Percentiles rank a stretch among this genome's conserved stretches.
Conservation (phyloP, 2,113 vertebrate genomes). For the Glaucidium brasilianum region DNA sequence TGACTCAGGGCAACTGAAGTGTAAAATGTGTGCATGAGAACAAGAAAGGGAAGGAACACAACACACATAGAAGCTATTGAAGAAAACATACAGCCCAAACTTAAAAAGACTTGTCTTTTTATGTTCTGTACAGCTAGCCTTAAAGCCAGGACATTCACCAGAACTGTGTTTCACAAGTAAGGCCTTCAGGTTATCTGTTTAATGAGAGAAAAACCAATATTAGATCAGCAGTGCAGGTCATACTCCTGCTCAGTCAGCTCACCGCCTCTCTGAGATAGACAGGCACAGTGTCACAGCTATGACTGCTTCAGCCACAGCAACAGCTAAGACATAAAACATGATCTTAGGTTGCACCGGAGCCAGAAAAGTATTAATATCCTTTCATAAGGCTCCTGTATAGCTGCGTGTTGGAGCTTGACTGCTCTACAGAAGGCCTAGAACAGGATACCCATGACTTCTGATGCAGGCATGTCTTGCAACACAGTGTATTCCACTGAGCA, state of each 20-base stretch:
- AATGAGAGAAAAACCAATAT: background rate
- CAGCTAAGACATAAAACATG: background rate
- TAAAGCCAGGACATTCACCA: background rate
- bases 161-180: background rate
- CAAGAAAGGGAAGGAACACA: background rate
- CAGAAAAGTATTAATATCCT: background rate
- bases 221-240: background rate
- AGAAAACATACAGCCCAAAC: background rate
- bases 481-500: rapidly evolving
- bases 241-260: background rate
- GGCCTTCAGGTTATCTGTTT: background rate
- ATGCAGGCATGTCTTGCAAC: background rate
- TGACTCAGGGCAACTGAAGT: background rate
- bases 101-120: rapidly evolving
- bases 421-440: background rate
- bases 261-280: background rate
- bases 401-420: background rate
- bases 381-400: background rate
- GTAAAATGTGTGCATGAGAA: rapidly evolving
- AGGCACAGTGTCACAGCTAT: background rate
- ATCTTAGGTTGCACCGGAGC: background rate
- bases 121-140: background rate
- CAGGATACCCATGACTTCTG: background rate
- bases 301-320: background rate
- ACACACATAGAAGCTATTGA: background rate